Base-by-base conservation (phyloP, 2,888 invertebrate genomes). In the Axea sp. region DNA sequence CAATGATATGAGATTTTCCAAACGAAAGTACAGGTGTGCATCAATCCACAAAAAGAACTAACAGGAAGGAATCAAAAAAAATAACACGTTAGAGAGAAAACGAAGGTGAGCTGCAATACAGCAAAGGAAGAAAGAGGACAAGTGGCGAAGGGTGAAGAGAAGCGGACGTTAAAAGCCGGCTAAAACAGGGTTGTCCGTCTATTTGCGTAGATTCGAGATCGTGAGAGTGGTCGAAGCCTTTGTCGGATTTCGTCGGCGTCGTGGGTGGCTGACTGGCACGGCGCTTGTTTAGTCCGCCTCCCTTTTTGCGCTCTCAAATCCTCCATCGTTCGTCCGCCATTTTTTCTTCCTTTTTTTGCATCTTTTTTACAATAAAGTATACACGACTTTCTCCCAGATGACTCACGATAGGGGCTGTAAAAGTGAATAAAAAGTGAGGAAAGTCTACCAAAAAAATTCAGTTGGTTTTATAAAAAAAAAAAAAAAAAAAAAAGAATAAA, bases 131-230 rank as follows among this genome's bases (percentile, higher is more conserved):
- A 53, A 53, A 53, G 55, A 49, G 43, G 55, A 57, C 31, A 49
- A 65, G 73, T 67, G 60, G 45, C 49, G 30, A 51, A 51, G 51
- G 64, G 72, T 35, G 67, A 37, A 43, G 65, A 41, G 51, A 17
- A 75, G 43, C 57, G 74, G 73, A 78, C 68, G 78, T 80, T 80
- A 78, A 80, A 78, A 79, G 78, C 78, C 77, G 81, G 79, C 41
- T 39, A 47, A 41, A 43, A 55, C 65, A 53, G 62, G 71, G 69
- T 53, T 71, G 83, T 83, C 77, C 78, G 80, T 82, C 79, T 83
- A 81, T 83, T 84, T 86, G 84, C 85, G 81, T 85, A 85, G 85
- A 85, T 84, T 84, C 80, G 76, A 83, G 84, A 86, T 84, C 83
- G 82, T 82, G 82, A 84, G 83, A 84, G 85, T 83, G 84, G 82